A percentile compares a stretch with the other conserved stretches of the same genome.
Conservation (phyloP, 1,140 invertebrate species). For the Tyrophagus putrescentiae region DNA sequence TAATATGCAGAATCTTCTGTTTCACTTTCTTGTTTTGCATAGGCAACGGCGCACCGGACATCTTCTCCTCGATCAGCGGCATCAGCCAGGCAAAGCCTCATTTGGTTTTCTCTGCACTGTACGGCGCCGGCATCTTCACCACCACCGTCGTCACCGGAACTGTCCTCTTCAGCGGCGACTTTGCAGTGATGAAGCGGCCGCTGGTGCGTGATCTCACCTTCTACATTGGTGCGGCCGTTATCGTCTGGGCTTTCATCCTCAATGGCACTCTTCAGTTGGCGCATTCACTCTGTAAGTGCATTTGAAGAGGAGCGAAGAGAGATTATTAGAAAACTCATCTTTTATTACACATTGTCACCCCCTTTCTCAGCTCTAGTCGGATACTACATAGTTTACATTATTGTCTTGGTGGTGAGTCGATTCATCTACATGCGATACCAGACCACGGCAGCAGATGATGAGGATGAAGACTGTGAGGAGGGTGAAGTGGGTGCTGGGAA, state of each 20-base stretch:
- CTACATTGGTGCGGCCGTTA: constrained; percentile 40
- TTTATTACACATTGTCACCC: no score
- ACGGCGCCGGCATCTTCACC: constrained; percentile 46
- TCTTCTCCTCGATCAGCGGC: constrained; percentile 48
- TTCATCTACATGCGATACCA: not conserved
- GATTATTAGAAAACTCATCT: no score
- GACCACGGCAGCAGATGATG: not conserved
- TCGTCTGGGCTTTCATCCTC: constrained; percentile 18
- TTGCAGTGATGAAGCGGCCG: constrained; percentile 42
- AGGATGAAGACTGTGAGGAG: no score
- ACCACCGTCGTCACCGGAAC: constrained; percentile 48
- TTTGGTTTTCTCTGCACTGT: constrained; percentile 43
- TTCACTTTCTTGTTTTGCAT: constrained; percentile 48
- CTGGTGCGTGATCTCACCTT: constrained; percentile 51
- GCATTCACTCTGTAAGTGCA: constrained; percentile 11
- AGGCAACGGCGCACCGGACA: constrained; percentile 62
- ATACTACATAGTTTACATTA: not conserved
- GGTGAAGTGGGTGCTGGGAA: no score
- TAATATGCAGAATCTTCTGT: not conserved
- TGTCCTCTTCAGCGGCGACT: constrained; percentile 44
- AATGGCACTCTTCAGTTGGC: not conserved
- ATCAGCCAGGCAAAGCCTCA: constrained; percentile 38
- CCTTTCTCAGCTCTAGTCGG: not conserved
- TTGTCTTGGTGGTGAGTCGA: not conserved
- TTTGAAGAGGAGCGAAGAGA: no score